Evolutionary conservation across 2,113 vertebrate genomes (phyloP), one percentile per base, ranked within the genome.

Genomic region (Heteronetta atricapilla): DNA sequence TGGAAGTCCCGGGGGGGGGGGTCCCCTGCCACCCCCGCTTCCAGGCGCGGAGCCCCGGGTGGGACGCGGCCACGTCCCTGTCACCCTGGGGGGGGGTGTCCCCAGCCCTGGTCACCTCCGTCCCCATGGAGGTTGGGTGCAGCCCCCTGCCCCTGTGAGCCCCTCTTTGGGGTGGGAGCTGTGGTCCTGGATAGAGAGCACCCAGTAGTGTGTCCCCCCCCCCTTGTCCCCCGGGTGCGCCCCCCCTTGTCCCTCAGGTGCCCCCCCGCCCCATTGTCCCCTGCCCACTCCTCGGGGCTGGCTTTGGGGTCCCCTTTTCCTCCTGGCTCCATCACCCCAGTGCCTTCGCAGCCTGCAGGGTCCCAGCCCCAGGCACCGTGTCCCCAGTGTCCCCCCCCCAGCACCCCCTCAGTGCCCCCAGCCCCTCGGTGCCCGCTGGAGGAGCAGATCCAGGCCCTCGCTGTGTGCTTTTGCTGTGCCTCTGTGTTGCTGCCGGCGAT

Each of bases 381-480:
- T 38, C 62, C 62, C 62, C 38, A 28, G 4, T 40, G 17, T 28
- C 26, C 38, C 26, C 62, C 8, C 13, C 31, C 33, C 56, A 17
- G 55, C 48, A 56, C 31, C 69, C 26, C 36, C 64, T 38, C 9
- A 7, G 6, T 38, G 31, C 50, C 12, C 42, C 82, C 60, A 50
- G n/a, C 68, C 60, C 55, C 64, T 6, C 62, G 3, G 21, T n/a
- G 34, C 62, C 46, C 19, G 18, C 36, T 4, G 0, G 38, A 44
- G 90, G 69, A 81, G 94, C 8, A 6, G 94, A 81, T 80, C 94
- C 88, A 63, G 88, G 72, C 83, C 63, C 87, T 33, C 5, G 38
- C 85, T 81, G 92, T 91, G 94, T 96, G 90, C 92, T 95, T 68
- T 88, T 97, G 94, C 90, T 90, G 95, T 94, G 95, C 66, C 76